Conservation (phyloP, 2,797 vertebrate genomes). For the Tachyglossus aculeatus region DNA sequence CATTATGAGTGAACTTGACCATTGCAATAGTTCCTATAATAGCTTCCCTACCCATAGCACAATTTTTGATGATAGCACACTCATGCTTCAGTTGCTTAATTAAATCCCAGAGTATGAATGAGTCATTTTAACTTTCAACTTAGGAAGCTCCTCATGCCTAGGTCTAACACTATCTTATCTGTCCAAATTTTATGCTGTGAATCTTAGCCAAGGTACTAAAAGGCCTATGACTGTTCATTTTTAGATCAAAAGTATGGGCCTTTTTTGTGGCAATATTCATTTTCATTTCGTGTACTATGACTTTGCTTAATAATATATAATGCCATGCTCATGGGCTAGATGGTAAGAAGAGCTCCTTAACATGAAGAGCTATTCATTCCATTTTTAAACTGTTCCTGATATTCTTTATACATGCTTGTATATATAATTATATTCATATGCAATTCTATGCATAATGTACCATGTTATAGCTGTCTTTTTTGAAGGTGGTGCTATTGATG, state of each 20-base stretch:
- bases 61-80: conserved; percentile 63
- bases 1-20: conserved; percentile 65
- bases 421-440: too few relatives aligned
- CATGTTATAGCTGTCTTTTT: too few relatives aligned
- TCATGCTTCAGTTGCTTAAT: conserved; percentile 66
- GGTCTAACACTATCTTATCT: conserved; percentile 36
- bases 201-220: conserved; percentile 6
- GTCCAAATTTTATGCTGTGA: conserved; percentile 48
- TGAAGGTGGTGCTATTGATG: too few relatives aligned
- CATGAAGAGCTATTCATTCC: too few relatives aligned
- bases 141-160: conserved; percentile 25
- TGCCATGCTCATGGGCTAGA: too few relatives aligned
- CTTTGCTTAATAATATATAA: too few relatives aligned
- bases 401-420: too few relatives aligned
- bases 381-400: too few relatives aligned
- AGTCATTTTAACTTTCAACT: conserved; percentile 55
- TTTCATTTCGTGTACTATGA: too few relatives aligned
- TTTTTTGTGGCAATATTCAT: conserved; percentile 26
- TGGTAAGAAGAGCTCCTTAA: too few relatives aligned
- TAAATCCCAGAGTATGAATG: conserved; percentile 55
- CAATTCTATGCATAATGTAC: too few relatives aligned
- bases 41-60: conserved; percentile 52
- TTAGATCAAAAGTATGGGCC: conserved; percentile 5
- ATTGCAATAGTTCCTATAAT: conserved; percentile 58
- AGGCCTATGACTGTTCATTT: conserved; percentile 11